Percentiles rank a stretch among this genome's conserved stretches.
These are phyloP conservation scores for Potamarius usumacintae DNA, from an alignment of 2,113 vertebrate species.

Conservation along the genomic window DNA sequence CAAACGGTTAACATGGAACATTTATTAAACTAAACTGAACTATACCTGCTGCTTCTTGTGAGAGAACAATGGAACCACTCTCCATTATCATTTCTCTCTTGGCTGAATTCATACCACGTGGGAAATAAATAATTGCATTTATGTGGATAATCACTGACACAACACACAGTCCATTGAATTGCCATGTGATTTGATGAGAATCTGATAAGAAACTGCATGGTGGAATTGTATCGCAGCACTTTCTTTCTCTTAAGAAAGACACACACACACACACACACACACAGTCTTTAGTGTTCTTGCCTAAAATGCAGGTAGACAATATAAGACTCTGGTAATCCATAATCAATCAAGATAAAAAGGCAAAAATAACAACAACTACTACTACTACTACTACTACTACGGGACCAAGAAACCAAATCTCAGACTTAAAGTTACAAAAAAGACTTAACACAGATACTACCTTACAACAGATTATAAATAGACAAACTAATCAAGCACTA, in stretches of 20 bases:
- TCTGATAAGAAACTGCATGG: not conserved
- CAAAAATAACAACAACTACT: not conserved
- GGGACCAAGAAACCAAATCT: not conserved
- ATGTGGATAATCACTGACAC: conserved; percentile 69
- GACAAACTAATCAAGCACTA: not conserved
- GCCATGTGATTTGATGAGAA: conserved; percentile 22
- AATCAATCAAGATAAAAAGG: not conserved
- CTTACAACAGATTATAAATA: not conserved
- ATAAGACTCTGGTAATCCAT: not conserved
- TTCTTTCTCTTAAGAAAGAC: not conserved
- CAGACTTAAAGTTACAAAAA: not conserved
- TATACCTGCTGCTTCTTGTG: not conserved
- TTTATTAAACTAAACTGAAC: conserved; percentile 9
- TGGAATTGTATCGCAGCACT: not conserved
- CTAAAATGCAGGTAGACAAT: not conserved
- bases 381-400: too few species aligned
- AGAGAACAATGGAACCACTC: conserved; percentile 44
- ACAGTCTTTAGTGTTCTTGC: not conserved
- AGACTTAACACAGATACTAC: not conserved
- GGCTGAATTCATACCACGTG: conserved; percentile 58
- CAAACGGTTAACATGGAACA: conserved; percentile 17
- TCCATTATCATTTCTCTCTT: conserved; percentile 62
- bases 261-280: not conserved
- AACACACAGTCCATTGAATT: conserved; percentile 67
- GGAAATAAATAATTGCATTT: conserved; percentile 61